phyloP scores from a whole-genome alignment of 2,888 invertebrate species.

The Ophioninae sp. region DNA sequence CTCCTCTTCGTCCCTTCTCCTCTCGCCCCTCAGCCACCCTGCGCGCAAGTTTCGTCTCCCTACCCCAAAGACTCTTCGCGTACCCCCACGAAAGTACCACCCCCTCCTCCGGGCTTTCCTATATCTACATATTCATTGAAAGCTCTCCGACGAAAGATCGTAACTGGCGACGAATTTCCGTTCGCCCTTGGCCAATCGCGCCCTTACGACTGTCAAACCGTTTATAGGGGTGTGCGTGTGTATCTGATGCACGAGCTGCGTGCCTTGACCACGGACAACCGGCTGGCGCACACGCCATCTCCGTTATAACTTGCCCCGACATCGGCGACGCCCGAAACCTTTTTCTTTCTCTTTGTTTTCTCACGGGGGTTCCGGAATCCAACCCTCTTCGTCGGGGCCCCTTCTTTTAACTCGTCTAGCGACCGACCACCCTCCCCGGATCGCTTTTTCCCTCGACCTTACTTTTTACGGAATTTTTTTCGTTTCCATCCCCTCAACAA shows the following conservation, averaged over 20 bases:
- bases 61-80: slow-evolving; percentile 28
- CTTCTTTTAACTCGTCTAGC: slow-evolving; percentile 25
- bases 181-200: background rate
- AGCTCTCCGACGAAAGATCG: background rate
- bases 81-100: slow-evolving; percentile 22
- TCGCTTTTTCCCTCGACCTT: slow-evolving; percentile 13
- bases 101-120: background rate
- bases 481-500: background rate
- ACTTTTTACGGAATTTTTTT: slow-evolving; percentile 24
- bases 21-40: slow-evolving; percentile 33
- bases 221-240: slow-evolving; percentile 16
- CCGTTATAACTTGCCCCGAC: slow-evolving; percentile 44
- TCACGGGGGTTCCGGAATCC: slow-evolving; percentile 38
- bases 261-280: slow-evolving; percentile 80
- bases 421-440: slow-evolving; percentile 1
- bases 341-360: slow-evolving; percentile 69
- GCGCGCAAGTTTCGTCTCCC: slow-evolving; percentile 24
- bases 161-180: background rate
- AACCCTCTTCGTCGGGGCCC: slow-evolving; percentile 29
- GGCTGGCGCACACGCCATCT: slow-evolving; percentile 75
- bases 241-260: slow-evolving; percentile 72
- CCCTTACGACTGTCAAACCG: background rate
- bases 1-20: slow-evolving; percentile 15
- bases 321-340: slow-evolving; percentile 66
- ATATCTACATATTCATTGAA: background rate